These are phyloP conservation scores for Sitophilus oryzae DNA, from an alignment of 1,140 invertebrate genomes.

Conservation along the genomic window DNA sequence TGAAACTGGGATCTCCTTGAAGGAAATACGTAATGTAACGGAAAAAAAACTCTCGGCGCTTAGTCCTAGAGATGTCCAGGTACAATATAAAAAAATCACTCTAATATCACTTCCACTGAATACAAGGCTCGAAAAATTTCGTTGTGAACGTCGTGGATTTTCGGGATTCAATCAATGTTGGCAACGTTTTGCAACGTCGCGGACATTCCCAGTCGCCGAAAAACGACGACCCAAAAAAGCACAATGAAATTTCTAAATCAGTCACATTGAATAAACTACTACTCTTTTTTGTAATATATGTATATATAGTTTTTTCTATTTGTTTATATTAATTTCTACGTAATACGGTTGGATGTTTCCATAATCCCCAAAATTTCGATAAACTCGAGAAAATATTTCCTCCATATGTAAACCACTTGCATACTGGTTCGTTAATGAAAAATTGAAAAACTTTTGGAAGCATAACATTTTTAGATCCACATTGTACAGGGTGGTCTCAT, in stretches of 20 bases:
- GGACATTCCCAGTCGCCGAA: not conserved
- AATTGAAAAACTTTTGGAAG: too few species aligned
- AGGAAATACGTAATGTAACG: too few species aligned
- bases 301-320: not conserved
- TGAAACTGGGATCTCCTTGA: not conserved
- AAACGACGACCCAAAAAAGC: not conserved
- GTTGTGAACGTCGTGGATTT: not conserved
- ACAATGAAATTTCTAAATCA: slow-evolving; percentile 8
- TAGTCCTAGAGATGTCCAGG: slow-evolving; percentile 17
- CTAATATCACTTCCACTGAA: slow-evolving; percentile 25
- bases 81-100: slow-evolving; percentile 27
- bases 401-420: too few species aligned
- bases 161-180: not conserved
- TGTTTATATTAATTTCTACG: not conserved
- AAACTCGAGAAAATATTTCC: too few species aligned
- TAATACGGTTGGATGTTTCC: too few species aligned
- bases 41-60: slow-evolving; percentile 13
- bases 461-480: too few species aligned
- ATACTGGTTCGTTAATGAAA: too few species aligned
- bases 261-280: not conserved
- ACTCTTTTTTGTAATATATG: not conserved
- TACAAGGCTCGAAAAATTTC: slow-evolving; percentile 22
- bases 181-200: not conserved
- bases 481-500: too few species aligned
- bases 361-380: too few species aligned